Conservation (phyloP, 2,888 invertebrate genomes). For the Lamproptera curius region DNA sequence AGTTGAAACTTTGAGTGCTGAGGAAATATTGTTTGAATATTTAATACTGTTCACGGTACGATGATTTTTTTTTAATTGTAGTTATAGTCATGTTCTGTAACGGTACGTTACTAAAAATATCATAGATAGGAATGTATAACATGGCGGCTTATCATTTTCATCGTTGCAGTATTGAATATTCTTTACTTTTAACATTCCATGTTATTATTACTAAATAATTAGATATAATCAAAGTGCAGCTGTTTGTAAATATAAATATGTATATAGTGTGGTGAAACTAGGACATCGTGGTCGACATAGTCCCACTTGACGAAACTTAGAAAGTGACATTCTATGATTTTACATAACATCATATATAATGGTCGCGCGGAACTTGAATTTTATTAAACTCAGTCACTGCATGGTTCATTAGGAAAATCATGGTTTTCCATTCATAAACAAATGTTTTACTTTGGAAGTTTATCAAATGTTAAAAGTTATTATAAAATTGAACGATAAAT, state of each 20-base stretch:
- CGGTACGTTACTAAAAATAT: background rate
- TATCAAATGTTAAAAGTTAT: too few species aligned
- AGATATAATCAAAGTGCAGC: slow-evolving; percentile 51
- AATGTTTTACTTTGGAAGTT: too few species aligned
- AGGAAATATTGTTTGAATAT: slow-evolving; percentile 20
- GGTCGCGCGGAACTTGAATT: too few species aligned
- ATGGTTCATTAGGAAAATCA: too few species aligned
- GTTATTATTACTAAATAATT: slow-evolving; percentile 39
- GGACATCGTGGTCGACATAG: slow-evolving; percentile 27
- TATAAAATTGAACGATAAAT: too few species aligned
- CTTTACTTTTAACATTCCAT: slow-evolving; percentile 69
- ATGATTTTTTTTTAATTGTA: slow-evolving; percentile 8
- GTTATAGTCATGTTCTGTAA: background rate
- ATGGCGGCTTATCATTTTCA: background rate
- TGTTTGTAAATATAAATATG: slow-evolving; percentile 67
- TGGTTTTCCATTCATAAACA: too few species aligned
- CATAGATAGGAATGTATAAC: background rate
- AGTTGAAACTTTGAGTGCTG: slow-evolving; percentile 12
- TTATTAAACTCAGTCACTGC: too few species aligned
- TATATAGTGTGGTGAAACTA: slow-evolving; percentile 48
- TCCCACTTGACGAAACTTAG: slow-evolving; percentile 32
- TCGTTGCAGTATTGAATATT: slow-evolving; percentile 33
- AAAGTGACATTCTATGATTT: slow-evolving; percentile 24
- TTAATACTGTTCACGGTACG: slow-evolving; percentile 22
- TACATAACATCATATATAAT: slow-evolving; percentile 12